These are phyloP conservation scores for Scylla paramamosain DNA, from an alignment of 1,140 invertebrate species.

Conservation along the genomic window DNA sequence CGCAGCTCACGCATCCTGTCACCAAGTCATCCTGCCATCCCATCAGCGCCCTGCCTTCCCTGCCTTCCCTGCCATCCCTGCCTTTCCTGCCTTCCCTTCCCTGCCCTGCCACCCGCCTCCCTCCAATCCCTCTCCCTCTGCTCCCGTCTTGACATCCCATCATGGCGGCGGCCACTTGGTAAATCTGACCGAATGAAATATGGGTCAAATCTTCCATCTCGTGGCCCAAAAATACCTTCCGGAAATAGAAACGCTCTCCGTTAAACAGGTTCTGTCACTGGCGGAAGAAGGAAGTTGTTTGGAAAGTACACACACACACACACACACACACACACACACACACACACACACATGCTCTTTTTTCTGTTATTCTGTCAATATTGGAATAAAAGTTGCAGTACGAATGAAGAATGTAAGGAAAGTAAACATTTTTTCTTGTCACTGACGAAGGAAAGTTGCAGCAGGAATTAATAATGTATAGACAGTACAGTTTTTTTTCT, in stretches of 20 bases:
- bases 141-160: background rate
- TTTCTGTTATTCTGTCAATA: no score
- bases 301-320: no score
- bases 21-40: background rate
- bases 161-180: background rate
- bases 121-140: background rate
- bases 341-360: no score
- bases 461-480: no score
- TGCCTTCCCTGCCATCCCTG: no score
- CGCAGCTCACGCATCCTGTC: background rate
- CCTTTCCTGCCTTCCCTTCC: no score
- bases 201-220: background rate
- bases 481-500: no score
- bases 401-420: no score
- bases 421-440: no score
- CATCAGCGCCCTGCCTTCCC: background rate
- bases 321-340: no score
- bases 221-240: background rate
- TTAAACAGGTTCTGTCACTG: background rate
- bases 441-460: no score
- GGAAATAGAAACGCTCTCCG: background rate
- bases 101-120: background rate
- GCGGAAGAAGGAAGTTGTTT: background rate
- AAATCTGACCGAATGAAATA: background rate
- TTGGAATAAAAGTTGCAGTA: no score